Evolutionary conservation across 2,797 vertebrate genomes (phyloP), one percentile per base, ranked within the genome.

Genomic region (Psittacula echo): DNA sequence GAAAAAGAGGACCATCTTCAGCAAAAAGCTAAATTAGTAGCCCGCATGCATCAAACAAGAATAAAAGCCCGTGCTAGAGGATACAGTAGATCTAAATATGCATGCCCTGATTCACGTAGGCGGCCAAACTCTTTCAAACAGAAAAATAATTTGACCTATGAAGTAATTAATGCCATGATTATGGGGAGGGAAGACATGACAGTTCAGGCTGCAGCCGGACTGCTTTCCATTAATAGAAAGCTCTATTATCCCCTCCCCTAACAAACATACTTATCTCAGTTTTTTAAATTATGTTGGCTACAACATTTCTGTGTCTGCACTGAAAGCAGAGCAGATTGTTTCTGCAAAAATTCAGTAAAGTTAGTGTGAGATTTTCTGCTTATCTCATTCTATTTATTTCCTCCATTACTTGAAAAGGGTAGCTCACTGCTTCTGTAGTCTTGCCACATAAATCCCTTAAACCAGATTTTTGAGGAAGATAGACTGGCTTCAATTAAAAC

Each of bases 151-250:
- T 94, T 96, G 92, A 95, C 92, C 94, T 94, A n/a, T 95, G 92
- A 85, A 93, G 89, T 96, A 91, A 97, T 97, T 95, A 94, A 93
- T 93, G 87, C 87, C 67, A 29, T 90, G 88, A 92, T 96, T 95
- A 92, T 45, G 87, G 80, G 93, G 91, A 93, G 85, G 84, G 64
- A 92, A 89, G 80, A 89, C 76, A 77, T 76, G 65, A 80, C 56
- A 66, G 84, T 94, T 94, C 95, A 95, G 76, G 67, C 89, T 96
- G 87, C 77, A 96, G 85, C 89, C 56, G 0, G 72, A 76, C 90
- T 89, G 90, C 84, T 89, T 92, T 97, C 95, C 85, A 82, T 94
- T 93, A 96, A 93, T 94, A 95, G 92, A 86, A 91, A 91, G 26
- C 65, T 95, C 72, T 94, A 64, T 94, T 96, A 82, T 93, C 81